These are phyloP conservation scores for Rhea americana DNA, from an alignment of 2,113 vertebrate species.

Conservation along the genomic window DNA sequence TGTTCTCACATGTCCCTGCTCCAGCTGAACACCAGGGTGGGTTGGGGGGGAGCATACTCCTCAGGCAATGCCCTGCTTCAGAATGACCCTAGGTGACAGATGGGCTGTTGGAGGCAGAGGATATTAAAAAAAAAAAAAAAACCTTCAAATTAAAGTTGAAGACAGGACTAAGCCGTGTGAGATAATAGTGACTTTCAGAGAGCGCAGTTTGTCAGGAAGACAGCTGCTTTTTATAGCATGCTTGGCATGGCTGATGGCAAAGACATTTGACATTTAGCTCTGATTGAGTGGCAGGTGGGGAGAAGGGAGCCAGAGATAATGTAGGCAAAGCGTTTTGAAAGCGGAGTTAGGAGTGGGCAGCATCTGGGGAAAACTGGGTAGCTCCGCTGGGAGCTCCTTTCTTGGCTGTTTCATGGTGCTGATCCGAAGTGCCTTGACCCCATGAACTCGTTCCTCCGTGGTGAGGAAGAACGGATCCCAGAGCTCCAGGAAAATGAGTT, in stretches of 20 bases:
- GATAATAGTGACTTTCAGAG: neutral
- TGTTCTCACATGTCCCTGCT: neutral
- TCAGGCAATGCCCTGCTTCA: neutral
- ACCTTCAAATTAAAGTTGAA: slow-evolving; percentile 5
- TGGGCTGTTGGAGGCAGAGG: neutral
- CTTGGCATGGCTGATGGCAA: slow-evolving; percentile 47
- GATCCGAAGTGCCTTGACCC: neutral
- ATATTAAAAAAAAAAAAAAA: slow-evolving; percentile 1
- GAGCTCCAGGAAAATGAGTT: neutral
- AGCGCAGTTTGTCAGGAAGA: slow-evolving; percentile 35
- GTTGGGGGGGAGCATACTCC: neutral
- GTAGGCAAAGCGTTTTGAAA: neutral
- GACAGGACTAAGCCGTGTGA: neutral
- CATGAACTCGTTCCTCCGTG: neutral
- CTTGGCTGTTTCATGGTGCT: neutral
- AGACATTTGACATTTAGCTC: slow-evolving; percentile 59
- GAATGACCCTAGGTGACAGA: neutral
- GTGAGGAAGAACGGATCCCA: neutral
- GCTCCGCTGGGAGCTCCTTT: neutral
- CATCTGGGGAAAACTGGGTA: neutral
- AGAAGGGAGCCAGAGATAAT: neutral
- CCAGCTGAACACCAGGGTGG: neutral
- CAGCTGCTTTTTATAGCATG: slow-evolving; percentile 52
- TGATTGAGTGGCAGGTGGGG: slow-evolving; percentile 51
- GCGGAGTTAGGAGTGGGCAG: neutral